phyloP scores from a whole-genome alignment of 2,888 invertebrate species.

The Pyrochroa serraticornis region DNA sequence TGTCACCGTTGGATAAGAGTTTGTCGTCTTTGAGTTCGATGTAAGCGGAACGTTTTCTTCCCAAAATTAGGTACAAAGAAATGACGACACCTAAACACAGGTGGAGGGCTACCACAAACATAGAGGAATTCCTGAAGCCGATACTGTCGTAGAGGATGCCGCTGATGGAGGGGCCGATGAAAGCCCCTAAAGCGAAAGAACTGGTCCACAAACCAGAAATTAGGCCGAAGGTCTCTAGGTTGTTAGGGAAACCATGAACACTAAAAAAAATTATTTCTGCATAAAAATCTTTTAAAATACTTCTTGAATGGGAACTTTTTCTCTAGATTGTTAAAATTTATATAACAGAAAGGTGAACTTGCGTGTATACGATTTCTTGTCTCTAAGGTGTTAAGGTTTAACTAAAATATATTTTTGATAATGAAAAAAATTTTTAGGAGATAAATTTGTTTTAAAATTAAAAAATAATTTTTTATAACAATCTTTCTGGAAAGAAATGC shows the following conservation, averaged over 20 bases:
- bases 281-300: background rate
- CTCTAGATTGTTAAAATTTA: too few relatives aligned
- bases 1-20: slow-evolving; percentile 61
- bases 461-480: too few relatives aligned
- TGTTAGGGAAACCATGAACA: slow-evolving; percentile 78
- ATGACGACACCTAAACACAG: slow-evolving; percentile 56
- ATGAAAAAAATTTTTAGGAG: too few relatives aligned
- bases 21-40: slow-evolving; percentile 60
- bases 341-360: too few relatives aligned
- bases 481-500: too few relatives aligned
- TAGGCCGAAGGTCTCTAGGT: slow-evolving; percentile 85
- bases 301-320: too few relatives aligned
- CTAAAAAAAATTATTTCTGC: slow-evolving; percentile 56
- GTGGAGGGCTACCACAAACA: slow-evolving; percentile 73
- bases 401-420: too few relatives aligned
- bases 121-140: slow-evolving; percentile 73
- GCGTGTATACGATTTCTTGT: too few relatives aligned
- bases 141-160: slow-evolving; percentile 76
- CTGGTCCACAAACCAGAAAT: slow-evolving; percentile 92
- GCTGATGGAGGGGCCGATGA: slow-evolving; percentile 79
- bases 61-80: slow-evolving; percentile 60
- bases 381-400: too few relatives aligned
- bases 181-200: slow-evolving; percentile 86
- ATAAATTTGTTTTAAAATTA: too few relatives aligned
- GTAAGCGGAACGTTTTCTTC: slow-evolving; percentile 44